phyloP scores from a whole-genome alignment of 2,113 vertebrate species.

The Hemiscyllium ocellatum region DNA sequence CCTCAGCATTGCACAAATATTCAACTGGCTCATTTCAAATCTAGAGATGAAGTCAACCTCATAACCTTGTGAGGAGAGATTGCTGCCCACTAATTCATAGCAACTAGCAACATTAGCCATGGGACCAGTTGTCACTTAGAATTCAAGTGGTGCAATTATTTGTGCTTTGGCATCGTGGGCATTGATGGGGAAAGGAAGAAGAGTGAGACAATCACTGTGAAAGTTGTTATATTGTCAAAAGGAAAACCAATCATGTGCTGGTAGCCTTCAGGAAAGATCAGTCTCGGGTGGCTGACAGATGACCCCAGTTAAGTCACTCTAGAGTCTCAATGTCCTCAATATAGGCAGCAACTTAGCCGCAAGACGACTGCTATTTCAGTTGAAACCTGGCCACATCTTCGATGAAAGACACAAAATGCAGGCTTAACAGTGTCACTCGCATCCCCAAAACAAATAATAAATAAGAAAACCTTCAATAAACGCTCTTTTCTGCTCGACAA shows the following conservation, averaged over 20 bases:
- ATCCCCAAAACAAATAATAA: not conserved
- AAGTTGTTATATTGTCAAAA: not conserved
- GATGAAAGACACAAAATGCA: not conserved
- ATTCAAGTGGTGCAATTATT: not conserved
- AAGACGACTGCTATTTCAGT: not conserved
- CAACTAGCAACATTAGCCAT: not conserved
- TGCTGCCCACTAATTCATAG: too few relatives aligned
- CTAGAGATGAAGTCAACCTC: not conserved
- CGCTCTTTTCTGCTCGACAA: not conserved
- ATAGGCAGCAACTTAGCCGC: not conserved
- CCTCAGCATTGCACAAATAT: not conserved
- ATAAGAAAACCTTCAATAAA: not conserved
- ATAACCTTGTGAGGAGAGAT: too few relatives aligned
- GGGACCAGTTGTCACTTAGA: not conserved
- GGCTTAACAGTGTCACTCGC: not conserved
- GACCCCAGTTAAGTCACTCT: not conserved
- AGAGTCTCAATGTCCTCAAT: not conserved
- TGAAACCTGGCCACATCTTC: not conserved
- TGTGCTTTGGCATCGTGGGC: not conserved
- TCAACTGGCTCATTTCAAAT: not conserved
- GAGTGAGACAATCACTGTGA: not conserved
- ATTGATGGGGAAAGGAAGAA: too few relatives aligned
- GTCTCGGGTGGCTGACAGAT: not conserved
- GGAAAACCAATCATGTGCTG: too few relatives aligned
- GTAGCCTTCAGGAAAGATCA: not conserved